Evolutionary conservation across 2,888 invertebrate species (phyloP), one percentile per base, ranked within the genome.

Genomic region (Sesamia inferens): DNA sequence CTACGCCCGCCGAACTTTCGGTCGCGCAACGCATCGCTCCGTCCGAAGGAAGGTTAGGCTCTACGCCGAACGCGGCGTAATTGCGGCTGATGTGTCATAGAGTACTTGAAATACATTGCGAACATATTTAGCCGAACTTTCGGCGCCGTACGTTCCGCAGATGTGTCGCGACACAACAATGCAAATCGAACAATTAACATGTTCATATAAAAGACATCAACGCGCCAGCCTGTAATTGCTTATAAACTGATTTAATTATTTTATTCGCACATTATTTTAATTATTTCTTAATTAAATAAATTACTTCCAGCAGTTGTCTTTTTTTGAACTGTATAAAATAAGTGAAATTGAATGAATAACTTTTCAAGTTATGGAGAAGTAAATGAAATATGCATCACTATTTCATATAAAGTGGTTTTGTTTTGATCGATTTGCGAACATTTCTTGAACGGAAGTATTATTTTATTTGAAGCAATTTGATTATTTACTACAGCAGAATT

Each of bases 181-280:
- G 24, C 55, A 54, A 24, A 69, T 10, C 11, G 24, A 10, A 51
- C 16, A 47, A 76, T 63, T 44, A 24, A 22, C 16, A 72, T 44
- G n/a, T 24, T 44, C 68, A 75, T 83, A 81, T 64, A 78, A 85
- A 85, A 87, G 87, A 85, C 85, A 77, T 85, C 81, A 85, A 85
- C 85, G 87, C 85, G 76, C 24, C 0, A 59, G 11, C 24, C 0
- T 1, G 0, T 14, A 0, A 2, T 11, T 2, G 10, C 16, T 55
- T 16, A 64, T 69, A 51, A 31, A 48, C 39, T 13, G 22, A 48
- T 51, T 13, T 24, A 44, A 55, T 62, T 54, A 66, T 81, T 75
- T 76, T 31, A 55, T 68, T 65, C 1, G 31, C 48, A 8, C 22
- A 47, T 61, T 62, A 19, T 19, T 64, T 42, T 22, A 19, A 57